A percentile compares a stretch with the other conserved stretches of the same genome.
These are phyloP conservation scores for Ophraella communa DNA, from an alignment of 2,888 invertebrate genomes.

Conservation along the genomic window DNA sequence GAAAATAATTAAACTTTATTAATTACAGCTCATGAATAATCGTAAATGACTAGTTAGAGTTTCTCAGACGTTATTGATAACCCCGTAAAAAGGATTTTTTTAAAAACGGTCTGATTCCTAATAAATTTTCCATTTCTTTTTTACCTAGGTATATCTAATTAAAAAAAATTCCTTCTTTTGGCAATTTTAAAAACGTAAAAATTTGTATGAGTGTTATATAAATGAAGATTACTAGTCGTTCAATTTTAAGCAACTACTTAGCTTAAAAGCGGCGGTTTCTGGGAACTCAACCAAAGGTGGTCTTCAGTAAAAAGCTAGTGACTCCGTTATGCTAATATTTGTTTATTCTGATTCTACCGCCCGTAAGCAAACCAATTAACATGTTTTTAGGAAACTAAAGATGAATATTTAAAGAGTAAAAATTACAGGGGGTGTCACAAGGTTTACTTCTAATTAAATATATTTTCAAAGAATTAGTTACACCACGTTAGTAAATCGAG, in stretches of 20 bases:
- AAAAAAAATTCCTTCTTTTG: background rate
- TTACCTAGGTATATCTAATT: no score
- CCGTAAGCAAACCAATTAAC: slow-evolving; percentile 37
- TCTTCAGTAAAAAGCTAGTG: slow-evolving; percentile 25
- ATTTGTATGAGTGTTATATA: background rate
- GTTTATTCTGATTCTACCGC: slow-evolving; percentile 38
- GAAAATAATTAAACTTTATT: no score
- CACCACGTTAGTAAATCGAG: background rate
- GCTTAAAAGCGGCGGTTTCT: slow-evolving; percentile 22
- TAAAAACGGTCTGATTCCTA: no score
- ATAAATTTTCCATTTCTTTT: no score
- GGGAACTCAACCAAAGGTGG: slow-evolving; percentile 31
- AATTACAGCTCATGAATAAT: no score
- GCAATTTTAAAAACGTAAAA: no score
- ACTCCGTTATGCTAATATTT: slow-evolving; percentile 41
- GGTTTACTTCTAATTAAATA: background rate
- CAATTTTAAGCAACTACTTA: slow-evolving; percentile 12
- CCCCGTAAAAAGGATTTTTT: no score
- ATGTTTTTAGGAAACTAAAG: slow-evolving; percentile 31
- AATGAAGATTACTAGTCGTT: slow-evolving; percentile 2
- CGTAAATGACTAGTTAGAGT: no score
- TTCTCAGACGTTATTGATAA: no score
- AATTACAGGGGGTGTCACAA: slow-evolving; percentile 2
- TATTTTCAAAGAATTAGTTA: background rate
- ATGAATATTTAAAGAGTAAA: slow-evolving; percentile 31